Evolutionary conservation across 2,113 vertebrate genomes (phyloP).

Genomic region (Hemiscyllium ocellatum): DNA sequence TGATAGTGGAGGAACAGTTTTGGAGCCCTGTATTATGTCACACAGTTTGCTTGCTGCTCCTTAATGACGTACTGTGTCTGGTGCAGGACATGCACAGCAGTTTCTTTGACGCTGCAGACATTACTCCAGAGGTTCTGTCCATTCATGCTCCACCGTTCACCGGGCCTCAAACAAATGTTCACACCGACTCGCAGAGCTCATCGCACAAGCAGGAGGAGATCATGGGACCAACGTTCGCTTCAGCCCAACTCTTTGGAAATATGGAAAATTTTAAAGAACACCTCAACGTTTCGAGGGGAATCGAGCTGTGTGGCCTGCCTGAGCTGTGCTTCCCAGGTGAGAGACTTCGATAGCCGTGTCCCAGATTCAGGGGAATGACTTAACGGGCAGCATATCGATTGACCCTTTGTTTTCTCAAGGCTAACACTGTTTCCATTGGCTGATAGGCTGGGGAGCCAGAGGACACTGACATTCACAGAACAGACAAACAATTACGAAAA

Average conservation of each 20-base stretch:
- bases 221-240: neutral
- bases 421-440: neutral
- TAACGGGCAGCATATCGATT: neutral
- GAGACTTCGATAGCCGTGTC: neutral
- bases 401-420: neutral
- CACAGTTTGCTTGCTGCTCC: neutral
- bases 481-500: neutral
- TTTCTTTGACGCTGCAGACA: neutral
- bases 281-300: neutral
- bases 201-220: neutral
- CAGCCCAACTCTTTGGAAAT: neutral
- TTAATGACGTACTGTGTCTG: neutral
- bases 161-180: neutral
- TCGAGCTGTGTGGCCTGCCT: conserved; percentile 16
- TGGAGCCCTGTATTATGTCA: neutral
- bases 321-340: conserved; percentile 31
- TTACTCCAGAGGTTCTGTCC: neutral
- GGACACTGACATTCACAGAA: neutral
- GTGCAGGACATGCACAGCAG: neutral
- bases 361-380: neutral
- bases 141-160: neutral
- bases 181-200: neutral
- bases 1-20: neutral
- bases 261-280: neutral
- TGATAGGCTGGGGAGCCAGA: neutral